Percentiles rank a stretch among this genome's conserved stretches.
Conservation (phyloP, 2,888 invertebrate genomes). For the Lasioglossum zephyrum region DNA sequence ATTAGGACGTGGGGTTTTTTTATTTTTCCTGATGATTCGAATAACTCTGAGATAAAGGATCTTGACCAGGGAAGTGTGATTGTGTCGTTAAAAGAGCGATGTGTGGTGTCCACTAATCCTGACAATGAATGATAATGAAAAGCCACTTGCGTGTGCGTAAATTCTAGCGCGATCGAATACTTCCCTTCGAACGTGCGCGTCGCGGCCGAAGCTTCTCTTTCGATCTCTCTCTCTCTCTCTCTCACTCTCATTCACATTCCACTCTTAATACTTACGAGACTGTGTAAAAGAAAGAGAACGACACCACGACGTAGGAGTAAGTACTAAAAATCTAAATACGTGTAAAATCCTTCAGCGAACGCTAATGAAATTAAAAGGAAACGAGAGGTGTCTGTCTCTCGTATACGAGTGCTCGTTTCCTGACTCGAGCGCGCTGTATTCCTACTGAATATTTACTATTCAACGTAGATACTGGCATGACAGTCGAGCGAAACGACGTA, state of each 20-base stretch:
- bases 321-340: conserved; percentile 41
- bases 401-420: not conserved
- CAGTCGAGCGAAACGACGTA: conserved; percentile 43
- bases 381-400: not conserved
- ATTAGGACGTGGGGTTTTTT: conserved; percentile 1
- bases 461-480: conserved; percentile 31
- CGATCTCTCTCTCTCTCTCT: not conserved
- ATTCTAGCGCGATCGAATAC: conserved; percentile 43
- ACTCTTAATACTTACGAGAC: conserved; percentile 23
- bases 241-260: not conserved
- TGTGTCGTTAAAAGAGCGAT: conserved; percentile 15
- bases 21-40: not conserved
- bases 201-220: conserved; percentile 28
- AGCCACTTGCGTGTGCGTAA: conserved; percentile 61
- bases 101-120: conserved; percentile 5
- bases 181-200: conserved; percentile 32
- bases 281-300: conserved; percentile 18
- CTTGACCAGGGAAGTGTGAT: not conserved
- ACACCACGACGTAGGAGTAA: conserved; percentile 34
- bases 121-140: conserved; percentile 68
- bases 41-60: not conserved
- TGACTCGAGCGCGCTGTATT: conserved; percentile 10
- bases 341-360: conserved; percentile 29
- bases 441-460: conserved; percentile 34
- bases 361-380: conserved; percentile 18